Conservation (phyloP, 1,140 invertebrate species). For the Drosophila sucinea region DNA sequence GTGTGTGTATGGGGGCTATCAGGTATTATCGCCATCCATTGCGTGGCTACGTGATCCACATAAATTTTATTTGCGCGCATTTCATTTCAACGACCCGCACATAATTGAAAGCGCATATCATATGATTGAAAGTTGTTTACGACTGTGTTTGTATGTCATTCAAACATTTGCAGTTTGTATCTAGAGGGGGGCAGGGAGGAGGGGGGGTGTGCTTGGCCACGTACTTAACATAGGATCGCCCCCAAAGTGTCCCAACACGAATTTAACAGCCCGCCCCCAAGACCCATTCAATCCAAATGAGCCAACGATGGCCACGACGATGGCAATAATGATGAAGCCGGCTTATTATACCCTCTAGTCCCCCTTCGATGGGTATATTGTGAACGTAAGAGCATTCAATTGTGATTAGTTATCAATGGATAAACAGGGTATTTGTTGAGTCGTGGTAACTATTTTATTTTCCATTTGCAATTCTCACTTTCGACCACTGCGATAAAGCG, state of each 20-base stretch:
- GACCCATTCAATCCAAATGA: not conserved
- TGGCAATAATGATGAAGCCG: not conserved
- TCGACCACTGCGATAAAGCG: too few species aligned
- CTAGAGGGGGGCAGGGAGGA: too few species aligned
- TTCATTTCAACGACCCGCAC: conserved; percentile 52
- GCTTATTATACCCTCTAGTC: not conserved
- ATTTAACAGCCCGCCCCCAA: not conserved
- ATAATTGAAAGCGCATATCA: conserved; percentile 78
- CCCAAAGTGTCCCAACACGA: not conserved
- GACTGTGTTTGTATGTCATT: conserved; percentile 38
- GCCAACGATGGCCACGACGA: not conserved
- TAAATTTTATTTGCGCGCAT: conserved; percentile 59
- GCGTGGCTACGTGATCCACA: conserved; percentile 70
- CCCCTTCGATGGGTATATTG: not conserved
- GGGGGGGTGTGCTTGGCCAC: not conserved
- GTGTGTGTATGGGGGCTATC: not conserved
- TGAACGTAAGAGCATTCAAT: too few species aligned
- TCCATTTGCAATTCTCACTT: too few species aligned
- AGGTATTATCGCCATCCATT: conserved; percentile 26
- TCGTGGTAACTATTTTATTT: too few species aligned
- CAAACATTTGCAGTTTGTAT: conserved; percentile 8
- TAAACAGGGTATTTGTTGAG: too few species aligned
- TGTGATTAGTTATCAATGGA: too few species aligned
- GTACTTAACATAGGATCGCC: conserved; percentile 4
- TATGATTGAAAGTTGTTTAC: conserved; percentile 61